Base-by-base conservation (phyloP, 2,113 vertebrate species). In the Sturnira hondurensis region DNA sequence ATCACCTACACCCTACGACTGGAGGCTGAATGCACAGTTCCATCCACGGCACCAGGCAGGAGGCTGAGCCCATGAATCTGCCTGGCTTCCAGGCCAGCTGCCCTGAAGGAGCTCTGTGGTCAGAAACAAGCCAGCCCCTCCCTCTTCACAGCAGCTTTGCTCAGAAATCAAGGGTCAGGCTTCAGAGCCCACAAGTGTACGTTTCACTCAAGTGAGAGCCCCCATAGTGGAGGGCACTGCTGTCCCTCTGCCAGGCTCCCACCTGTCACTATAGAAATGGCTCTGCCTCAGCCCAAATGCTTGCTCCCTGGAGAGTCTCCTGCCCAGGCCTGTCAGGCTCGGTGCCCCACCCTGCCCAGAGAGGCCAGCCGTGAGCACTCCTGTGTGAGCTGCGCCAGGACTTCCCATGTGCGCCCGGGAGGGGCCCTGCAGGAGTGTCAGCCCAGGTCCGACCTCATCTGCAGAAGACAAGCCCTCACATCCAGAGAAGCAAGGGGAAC, bases 181-280 rank as follows among this genome's bases (percentile, higher is more conserved):
- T 50, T 47, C 45, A 14, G 0, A 0, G 16, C 20, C 41, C 41
- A 33, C 45, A 20, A 2, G 0, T 2, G 14, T 0, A 12, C 38
- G 22, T n/a, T 5, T 8, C 10, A 54, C 38, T 7, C 31, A 17
- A 33, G 36, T 4, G 13, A 36, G 50, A 45, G 45, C 78, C 9
- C 16, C 24, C 0, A 0, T 3, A 11, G 65, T 2, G 11, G 41
- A 4, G 0, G 33, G 10, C 24, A 26, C 33, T 38, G 33, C 4
- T 17, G 10, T 41, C 45, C 47, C n/a, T 14, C 36, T 26, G 68
- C 38, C 50, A 58, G 68, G 61, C 41, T 38, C 16, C n/a, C n/a
- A n/a, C 22, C 0, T n/a, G 4, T n/a, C 61, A 10, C 52, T 52
- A 22, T 58, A 31, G 50, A 71, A 17, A 54, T 20, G 20, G 54